Conservation (phyloP, 2,113 vertebrate species). For the Ranitomeya variabilis region DNA sequence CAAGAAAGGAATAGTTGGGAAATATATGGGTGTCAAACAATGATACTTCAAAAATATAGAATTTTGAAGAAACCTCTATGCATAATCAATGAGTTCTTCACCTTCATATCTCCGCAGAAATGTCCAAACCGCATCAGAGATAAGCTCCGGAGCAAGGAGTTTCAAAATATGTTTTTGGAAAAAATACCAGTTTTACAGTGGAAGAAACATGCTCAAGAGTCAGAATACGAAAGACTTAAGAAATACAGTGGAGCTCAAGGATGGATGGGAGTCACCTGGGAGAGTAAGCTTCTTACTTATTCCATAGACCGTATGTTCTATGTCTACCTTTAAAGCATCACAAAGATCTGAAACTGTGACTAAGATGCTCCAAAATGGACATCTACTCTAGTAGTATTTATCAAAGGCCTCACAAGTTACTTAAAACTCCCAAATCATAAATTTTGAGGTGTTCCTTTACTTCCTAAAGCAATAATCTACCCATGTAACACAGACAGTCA, state of each 20-base stretch:
- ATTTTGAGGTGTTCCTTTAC: too few species aligned
- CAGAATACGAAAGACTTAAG: constrained; percentile 69
- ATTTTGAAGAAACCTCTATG: neutral
- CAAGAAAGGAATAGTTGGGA: too few species aligned
- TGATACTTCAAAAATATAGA: neutral
- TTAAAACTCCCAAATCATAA: too few species aligned
- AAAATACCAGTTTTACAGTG: constrained; percentile 75
- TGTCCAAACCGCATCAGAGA: constrained; percentile 64
- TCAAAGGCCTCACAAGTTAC: too few species aligned
- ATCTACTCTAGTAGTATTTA: neutral
- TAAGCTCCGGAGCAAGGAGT: constrained; percentile 58
- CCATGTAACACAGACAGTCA: neutral
- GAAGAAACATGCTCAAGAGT: constrained; percentile 63
- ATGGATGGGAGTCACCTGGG: constrained; percentile 68
- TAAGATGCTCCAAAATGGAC: neutral
- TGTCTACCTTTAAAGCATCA: neutral
- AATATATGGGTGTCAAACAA: too few species aligned
- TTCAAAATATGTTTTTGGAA: constrained; percentile 60
- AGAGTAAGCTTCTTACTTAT: constrained; percentile 61
- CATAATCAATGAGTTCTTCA: too few species aligned
- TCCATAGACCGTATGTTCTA: neutral
- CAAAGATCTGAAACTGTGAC: too few species aligned
- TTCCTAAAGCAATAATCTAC: too few species aligned
- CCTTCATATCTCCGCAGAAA: constrained; percentile 60
- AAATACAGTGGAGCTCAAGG: constrained; percentile 70